Percentiles rank a stretch among this genome's conserved stretches.
Evolutionary conservation across 2,113 vertebrate species (phyloP).

Genomic region (Eleginops maclovinus): DNA sequence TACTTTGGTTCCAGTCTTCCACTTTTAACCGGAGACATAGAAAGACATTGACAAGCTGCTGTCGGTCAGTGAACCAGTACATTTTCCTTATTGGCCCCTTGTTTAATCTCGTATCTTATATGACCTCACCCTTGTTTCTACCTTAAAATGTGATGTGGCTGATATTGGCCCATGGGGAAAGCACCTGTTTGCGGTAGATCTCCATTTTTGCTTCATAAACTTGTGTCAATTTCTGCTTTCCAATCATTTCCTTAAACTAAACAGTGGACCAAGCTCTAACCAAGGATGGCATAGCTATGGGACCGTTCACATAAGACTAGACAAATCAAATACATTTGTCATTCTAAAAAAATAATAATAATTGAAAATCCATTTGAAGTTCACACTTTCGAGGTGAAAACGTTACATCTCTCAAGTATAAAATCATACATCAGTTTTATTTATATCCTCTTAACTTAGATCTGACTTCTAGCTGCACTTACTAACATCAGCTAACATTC

Average conservation of each 20-base stretch:
- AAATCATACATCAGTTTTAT: background rate
- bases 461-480: background rate
- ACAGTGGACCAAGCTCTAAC: background rate
- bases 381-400: background rate
- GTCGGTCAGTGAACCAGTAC: background rate
- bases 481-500: too few species aligned
- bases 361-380: background rate
- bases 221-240: background rate
- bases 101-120: background rate
- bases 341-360: background rate
- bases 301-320: background rate
- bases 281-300: background rate
- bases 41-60: background rate
- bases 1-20: conserved; percentile 1
- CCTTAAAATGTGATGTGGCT: background rate
- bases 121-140: background rate
- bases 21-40: background rate
- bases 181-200: background rate
- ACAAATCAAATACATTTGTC: background rate
- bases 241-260: background rate
- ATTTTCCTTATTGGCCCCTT: background rate
- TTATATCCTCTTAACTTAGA: background rate
- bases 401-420: background rate
- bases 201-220: background rate
- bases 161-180: background rate